A percentile compares a stretch with the other conserved stretches of the same genome.
Evolutionary conservation across 2,888 invertebrate genomes (phyloP).

Genomic region (Gibbula magus): DNA sequence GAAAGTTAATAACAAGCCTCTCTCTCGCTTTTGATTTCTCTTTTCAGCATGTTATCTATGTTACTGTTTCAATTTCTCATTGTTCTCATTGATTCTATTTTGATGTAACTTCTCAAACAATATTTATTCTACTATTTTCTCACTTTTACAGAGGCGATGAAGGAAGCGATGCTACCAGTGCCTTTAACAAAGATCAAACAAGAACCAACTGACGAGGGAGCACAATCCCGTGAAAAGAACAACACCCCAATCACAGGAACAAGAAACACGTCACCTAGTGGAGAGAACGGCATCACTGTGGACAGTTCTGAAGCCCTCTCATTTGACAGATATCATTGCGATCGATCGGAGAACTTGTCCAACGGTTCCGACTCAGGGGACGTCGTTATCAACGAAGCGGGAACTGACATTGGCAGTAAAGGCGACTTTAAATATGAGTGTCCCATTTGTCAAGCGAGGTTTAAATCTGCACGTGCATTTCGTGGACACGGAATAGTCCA

Average conservation of each 20-base stretch:
- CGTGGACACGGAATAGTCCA: constrained; percentile 33
- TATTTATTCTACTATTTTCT: too few relatives aligned
- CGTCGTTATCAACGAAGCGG: neutral
- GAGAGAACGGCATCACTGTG: neutral
- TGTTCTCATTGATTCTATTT: too few relatives aligned
- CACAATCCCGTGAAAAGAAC: neutral
- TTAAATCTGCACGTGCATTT: constrained; percentile 40
- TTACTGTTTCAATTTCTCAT: too few relatives aligned
- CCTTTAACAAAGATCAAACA: constrained; percentile 30
- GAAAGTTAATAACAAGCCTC: too few relatives aligned
- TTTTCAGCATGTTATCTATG: too few relatives aligned
- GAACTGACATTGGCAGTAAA: constrained; percentile 8
- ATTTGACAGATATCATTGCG: neutral
- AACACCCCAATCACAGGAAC: neutral
- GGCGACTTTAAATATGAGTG: constrained; percentile 41
- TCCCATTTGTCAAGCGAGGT: constrained; percentile 46
- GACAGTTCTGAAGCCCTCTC: neutral
- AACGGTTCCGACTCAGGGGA: constrained; percentile 13
- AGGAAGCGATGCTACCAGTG: constrained; percentile 6
- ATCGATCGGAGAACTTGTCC: constrained; percentile 15
- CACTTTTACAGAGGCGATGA: constrained; percentile 4
- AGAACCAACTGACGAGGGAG: constrained; percentile 28
- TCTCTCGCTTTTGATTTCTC: too few relatives aligned
- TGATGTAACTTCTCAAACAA: too few relatives aligned
- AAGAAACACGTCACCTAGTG: neutral